A percentile compares a stretch with the other conserved stretches of the same genome.
Conservation (phyloP, 2,113 vertebrate species). For the Cyanoliseus patagonus region DNA sequence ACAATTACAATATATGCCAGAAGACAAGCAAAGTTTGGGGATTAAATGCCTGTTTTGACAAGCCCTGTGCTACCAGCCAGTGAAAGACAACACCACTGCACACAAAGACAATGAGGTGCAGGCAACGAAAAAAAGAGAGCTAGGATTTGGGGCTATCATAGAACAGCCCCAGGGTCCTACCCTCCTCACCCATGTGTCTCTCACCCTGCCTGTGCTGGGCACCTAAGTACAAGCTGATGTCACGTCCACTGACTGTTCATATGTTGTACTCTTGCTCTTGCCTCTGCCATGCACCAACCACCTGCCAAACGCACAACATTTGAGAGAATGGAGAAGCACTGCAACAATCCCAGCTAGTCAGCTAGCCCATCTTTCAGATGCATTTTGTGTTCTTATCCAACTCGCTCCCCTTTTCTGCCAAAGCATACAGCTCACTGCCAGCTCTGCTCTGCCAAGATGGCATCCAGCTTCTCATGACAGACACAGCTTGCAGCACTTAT, state of each 20-base stretch:
- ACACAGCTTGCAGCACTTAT: not conserved
- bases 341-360: not conserved
- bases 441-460: not conserved
- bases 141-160: not conserved
- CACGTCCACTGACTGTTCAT: rapidly evolving
- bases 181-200: not conserved
- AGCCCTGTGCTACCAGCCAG: not conserved
- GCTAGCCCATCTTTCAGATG: not conserved
- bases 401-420: not conserved
- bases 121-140: not conserved
- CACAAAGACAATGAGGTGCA: not conserved
- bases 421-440: not conserved
- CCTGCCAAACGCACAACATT: not conserved
- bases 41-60: not conserved
- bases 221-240: not conserved
- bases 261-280: not conserved
- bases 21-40: not conserved
- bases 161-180: not conserved
- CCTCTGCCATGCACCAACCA: not conserved
- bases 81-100: not conserved
- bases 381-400: not conserved
- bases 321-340: not conserved
- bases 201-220: not conserved
- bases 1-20: not conserved
- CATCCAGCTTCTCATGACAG: not conserved